phyloP scores from a whole-genome alignment of 2,113 vertebrate species.

The Osmerus eperlanus region DNA sequence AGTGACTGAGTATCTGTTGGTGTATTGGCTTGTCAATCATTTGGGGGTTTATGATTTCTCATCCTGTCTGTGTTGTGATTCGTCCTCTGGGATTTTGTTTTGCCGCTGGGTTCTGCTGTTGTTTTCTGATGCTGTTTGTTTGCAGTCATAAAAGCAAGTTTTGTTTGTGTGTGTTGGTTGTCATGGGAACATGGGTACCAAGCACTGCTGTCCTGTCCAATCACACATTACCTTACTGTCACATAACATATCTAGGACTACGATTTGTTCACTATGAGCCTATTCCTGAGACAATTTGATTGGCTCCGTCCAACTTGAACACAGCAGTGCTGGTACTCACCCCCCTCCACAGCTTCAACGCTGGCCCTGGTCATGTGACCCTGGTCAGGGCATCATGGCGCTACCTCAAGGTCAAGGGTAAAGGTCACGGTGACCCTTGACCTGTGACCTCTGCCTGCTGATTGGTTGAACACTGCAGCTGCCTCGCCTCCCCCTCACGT shows the following conservation, averaged over 20 bases:
- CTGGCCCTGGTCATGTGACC: background rate
- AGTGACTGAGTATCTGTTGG: conserved; percentile 36
- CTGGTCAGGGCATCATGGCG: too few relatives aligned
- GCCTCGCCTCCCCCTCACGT: background rate
- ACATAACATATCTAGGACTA: too few relatives aligned
- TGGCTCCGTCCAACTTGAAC: too few relatives aligned
- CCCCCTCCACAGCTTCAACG: background rate
- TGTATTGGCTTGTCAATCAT: conserved; percentile 43
- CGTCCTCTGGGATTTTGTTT: background rate
- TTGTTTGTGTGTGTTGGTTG: conserved; percentile 2
- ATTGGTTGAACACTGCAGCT: background rate
- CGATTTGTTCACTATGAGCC: too few relatives aligned
- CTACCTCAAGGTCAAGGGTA: too few relatives aligned
- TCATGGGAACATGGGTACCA: background rate
- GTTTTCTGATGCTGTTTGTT: background rate
- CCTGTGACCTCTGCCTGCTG: conserved; percentile 16
- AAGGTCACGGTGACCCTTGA: background rate
- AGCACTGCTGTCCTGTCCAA: background rate
- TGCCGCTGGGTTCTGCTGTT: background rate
- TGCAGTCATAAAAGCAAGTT: background rate
- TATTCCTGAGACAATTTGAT: too few relatives aligned
- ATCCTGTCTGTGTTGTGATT: conserved; percentile 14
- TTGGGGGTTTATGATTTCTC: conserved; percentile 10
- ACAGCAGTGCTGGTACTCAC: background rate
- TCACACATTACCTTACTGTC: too few relatives aligned